Evolutionary conservation across 2,113 vertebrate genomes (phyloP).

Genomic region (Cyprinodon tularosa): DNA sequence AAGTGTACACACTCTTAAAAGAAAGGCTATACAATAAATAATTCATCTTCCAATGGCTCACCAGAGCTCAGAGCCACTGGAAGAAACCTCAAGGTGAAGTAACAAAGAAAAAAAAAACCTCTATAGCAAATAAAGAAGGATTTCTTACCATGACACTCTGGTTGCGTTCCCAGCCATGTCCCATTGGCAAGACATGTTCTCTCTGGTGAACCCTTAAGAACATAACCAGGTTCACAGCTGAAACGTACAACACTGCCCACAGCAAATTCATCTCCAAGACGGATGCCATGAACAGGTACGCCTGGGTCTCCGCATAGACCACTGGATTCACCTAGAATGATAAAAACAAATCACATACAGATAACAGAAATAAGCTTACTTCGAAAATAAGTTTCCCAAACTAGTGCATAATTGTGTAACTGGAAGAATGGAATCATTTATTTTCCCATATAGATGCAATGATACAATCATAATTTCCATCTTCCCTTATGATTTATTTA

Average conservation of each 20-base stretch:
- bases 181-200: constrained; percentile 86
- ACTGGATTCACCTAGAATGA: constrained; percentile 81
- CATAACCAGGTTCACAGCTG: constrained; percentile 93
- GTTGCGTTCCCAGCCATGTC: constrained; percentile 89
- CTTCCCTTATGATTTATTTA: no score
- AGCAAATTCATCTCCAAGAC: constrained; percentile 88
- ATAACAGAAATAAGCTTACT: background rate
- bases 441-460: background rate
- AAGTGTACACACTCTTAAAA: background rate
- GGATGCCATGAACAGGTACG: constrained; percentile 89
- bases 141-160: constrained; percentile 91
- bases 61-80: background rate
- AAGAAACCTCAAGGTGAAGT: background rate
- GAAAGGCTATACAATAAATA: constrained; percentile 7
- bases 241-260: constrained; percentile 86
- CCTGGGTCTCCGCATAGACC: constrained; percentile 93
- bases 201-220: constrained; percentile 88
- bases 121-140: background rate
- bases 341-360: background rate
- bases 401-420: background rate
- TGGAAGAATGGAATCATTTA: background rate
- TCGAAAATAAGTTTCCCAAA: background rate
- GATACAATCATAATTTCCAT: background rate
- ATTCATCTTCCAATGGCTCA: constrained; percentile 11
- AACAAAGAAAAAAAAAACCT: background rate